Percentiles rank a stretch among this genome's conserved stretches.
Conservation (phyloP, 2,797 vertebrate species). For the Spinus olivaceus region DNA sequence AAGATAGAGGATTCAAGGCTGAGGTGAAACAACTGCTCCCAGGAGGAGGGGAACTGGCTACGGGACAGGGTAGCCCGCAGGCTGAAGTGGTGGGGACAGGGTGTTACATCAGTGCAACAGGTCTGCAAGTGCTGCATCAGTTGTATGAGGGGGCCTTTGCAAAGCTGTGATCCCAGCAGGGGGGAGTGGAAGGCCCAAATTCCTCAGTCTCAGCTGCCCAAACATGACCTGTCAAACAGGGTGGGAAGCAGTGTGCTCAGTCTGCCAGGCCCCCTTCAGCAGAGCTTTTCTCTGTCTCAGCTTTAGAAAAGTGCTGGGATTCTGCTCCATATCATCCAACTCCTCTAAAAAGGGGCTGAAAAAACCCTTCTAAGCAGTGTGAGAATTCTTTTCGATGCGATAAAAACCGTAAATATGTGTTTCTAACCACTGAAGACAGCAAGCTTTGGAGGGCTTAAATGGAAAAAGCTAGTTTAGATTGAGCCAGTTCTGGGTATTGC, state of each 20-base stretch:
- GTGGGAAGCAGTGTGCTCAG: background rate
- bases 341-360: background rate
- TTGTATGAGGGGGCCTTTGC: background rate
- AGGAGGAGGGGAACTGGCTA: background rate
- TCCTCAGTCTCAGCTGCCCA: background rate
- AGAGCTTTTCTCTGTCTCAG: background rate
- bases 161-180: background rate
- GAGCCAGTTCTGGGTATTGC: conserved; percentile 25
- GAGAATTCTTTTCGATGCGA: background rate
- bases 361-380: background rate
- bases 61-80: background rate
- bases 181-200: background rate
- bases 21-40: background rate
- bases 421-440: conserved; percentile 44
- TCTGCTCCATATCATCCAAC: background rate
- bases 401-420: background rate
- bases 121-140: background rate
- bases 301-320: background rate
- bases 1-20: background rate
- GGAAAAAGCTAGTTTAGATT: conserved; percentile 41
- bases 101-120: background rate
- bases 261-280: background rate
- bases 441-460: conserved; percentile 36
- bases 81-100: background rate
- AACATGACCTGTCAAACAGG: background rate